Percentiles rank a stretch among this genome's conserved stretches.
phyloP scores from a whole-genome alignment of 2,797 vertebrate species.

The Graptemys geographica region DNA sequence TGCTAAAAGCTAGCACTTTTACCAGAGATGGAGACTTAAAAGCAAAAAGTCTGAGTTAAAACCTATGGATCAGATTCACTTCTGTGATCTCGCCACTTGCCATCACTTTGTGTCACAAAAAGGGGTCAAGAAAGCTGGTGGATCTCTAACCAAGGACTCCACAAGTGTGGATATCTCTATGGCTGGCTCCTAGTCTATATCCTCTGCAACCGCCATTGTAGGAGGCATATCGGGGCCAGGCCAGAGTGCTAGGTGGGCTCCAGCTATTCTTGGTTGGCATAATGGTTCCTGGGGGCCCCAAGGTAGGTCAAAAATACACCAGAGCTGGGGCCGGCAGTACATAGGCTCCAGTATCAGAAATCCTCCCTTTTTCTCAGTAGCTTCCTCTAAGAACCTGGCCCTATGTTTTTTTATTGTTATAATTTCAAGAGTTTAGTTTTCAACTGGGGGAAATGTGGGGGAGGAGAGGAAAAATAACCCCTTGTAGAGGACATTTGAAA shows the following conservation, averaged over 20 bases:
- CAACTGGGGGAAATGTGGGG: background rate
- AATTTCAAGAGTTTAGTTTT: background rate
- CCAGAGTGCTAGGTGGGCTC: too few species aligned
- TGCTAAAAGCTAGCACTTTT: conserved; percentile 18
- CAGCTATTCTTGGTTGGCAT: background rate
- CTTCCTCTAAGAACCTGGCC: background rate
- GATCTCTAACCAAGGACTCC: conserved; percentile 10
- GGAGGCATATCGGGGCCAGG: too few species aligned
- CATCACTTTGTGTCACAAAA: too few species aligned
- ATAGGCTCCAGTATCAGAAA: background rate
- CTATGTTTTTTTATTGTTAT: background rate
- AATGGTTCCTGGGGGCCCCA: background rate
- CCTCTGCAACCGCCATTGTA: background rate
- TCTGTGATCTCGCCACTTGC: background rate
- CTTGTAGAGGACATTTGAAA: background rate
- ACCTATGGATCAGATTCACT: background rate
- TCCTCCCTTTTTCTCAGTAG: background rate
- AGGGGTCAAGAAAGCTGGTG: background rate
- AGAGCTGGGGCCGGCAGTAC: background rate
- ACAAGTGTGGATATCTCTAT: background rate
- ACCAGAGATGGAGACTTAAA: conserved; percentile 35
- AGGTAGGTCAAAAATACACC: background rate
- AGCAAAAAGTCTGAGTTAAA: conserved; percentile 24
- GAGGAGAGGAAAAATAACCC: background rate
- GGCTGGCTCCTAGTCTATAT: background rate